Percentiles rank a stretch among this genome's conserved stretches.
phyloP scores from a whole-genome alignment of 2,888 invertebrate species.

The Cheilosia impressa region DNA sequence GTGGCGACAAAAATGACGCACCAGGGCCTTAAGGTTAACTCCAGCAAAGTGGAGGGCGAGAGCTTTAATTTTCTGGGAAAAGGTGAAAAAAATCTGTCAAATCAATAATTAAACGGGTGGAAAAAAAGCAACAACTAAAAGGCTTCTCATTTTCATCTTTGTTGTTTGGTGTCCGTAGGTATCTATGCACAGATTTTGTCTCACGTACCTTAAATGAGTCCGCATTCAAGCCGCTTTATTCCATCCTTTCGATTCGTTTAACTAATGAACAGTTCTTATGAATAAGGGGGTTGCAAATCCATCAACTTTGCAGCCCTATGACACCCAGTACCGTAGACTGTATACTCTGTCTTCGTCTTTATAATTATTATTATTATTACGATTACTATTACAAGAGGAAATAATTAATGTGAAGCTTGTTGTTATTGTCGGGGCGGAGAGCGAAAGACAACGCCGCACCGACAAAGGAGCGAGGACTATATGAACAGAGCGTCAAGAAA shows the following conservation, averaged over 20 bases:
- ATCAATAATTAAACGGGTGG: conserved; percentile 70
- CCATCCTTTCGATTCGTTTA: conserved; percentile 60
- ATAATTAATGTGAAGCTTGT: conserved; percentile 73
- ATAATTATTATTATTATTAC: conserved; percentile 73
- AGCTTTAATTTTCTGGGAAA: conserved; percentile 50
- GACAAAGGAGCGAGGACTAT: conserved; percentile 38
- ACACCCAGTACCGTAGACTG: conserved; percentile 32
- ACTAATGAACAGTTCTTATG: conserved; percentile 62
- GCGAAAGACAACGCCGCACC: conserved; percentile 39
- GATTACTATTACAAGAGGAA: conserved; percentile 74
- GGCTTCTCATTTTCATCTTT: conserved; percentile 27
- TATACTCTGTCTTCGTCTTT: conserved; percentile 42
- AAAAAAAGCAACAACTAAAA: conserved; percentile 37
- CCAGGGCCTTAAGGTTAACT: conserved; percentile 52
- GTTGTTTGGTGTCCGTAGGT: conserved; percentile 4
- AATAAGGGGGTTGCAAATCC: conserved; percentile 50
- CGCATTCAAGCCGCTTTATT: conserved; percentile 21
- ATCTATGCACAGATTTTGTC: neutral
- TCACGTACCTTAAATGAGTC: conserved; percentile 20
- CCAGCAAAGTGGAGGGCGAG: conserved; percentile 2
- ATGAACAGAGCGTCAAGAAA: conserved; percentile 41
- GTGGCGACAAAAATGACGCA: conserved; percentile 28
- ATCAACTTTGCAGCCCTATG: conserved; percentile 67
- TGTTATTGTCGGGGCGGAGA: conserved; percentile 45
- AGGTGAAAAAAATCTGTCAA: conserved; percentile 57